Conservation (phyloP, 2,888 invertebrate species). For the Dastarcus helophoroides region DNA sequence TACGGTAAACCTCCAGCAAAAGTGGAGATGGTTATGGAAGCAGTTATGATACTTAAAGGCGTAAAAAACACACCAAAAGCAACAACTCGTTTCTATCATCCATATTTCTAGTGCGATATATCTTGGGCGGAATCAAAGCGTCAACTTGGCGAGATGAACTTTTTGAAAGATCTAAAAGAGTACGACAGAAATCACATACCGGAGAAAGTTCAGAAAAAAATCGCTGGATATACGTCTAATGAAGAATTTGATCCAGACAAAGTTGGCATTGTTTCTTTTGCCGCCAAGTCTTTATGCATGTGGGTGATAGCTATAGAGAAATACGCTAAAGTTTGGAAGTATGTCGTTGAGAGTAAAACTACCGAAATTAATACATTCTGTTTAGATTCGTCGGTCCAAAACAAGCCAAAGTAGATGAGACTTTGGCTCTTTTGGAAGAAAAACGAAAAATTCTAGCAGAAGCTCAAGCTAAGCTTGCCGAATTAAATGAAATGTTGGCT, state of each 20-base stretch:
- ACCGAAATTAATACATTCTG: too few species aligned
- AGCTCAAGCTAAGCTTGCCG: conserved; percentile 65
- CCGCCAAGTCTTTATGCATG: conserved; percentile 78
- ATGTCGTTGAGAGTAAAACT: conserved; percentile 23
- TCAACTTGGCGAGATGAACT: conserved; percentile 71
- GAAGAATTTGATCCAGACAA: conserved; percentile 81
- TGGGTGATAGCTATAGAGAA: conserved; percentile 90
- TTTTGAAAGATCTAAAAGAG: conserved; percentile 64
- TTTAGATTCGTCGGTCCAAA: conserved; percentile 82
- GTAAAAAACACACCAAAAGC: conserved; percentile 32
- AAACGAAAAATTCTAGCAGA: conserved; percentile 71
- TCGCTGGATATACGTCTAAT: conserved; percentile 65
- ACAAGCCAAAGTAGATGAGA: conserved; percentile 67
- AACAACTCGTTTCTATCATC: too few species aligned
- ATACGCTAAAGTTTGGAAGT: conserved; percentile 80
- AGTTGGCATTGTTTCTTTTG: conserved; percentile 71
- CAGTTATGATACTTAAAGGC: conserved; percentile 69
- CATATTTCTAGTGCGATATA: conserved; percentile 54
- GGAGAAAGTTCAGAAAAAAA: conserved; percentile 70
- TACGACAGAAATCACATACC: conserved; percentile 84
- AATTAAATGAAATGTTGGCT: conserved; percentile 63
- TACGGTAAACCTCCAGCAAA: conserved; percentile 78
- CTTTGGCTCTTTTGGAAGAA: conserved; percentile 59
- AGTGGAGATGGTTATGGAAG: conserved; percentile 84
- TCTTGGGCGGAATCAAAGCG: conserved; percentile 82